Percentiles rank a stretch among this genome's conserved stretches.
Evolutionary conservation across 2,797 vertebrate species (phyloP).

Genomic region (Leptatherina wallacei): DNA sequence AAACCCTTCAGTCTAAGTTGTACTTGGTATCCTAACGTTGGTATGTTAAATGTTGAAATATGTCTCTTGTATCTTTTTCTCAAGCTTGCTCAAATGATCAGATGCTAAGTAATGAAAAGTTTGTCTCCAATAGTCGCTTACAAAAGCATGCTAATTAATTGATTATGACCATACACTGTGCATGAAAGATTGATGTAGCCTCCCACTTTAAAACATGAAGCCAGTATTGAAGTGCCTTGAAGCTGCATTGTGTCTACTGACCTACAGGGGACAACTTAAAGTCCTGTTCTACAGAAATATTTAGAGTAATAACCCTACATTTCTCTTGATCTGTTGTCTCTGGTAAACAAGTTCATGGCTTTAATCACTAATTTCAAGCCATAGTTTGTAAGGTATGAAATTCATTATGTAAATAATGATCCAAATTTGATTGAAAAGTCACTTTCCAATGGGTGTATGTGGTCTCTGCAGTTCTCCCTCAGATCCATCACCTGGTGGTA

Average conservation of each 20-base stretch:
- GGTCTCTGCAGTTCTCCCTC: background rate
- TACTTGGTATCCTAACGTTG: background rate
- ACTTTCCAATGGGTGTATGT: background rate
- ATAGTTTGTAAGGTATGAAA: background rate
- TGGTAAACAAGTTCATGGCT: background rate
- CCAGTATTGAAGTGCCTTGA: background rate
- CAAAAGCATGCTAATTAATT: background rate
- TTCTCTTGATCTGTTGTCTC: background rate
- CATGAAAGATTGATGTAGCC: background rate
- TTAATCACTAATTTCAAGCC: background rate
- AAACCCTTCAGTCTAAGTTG: background rate
- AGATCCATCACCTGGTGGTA: background rate
- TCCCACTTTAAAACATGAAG: background rate
- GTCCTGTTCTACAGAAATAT: background rate
- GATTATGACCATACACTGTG: background rate
- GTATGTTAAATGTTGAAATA: background rate
- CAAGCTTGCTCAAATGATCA: background rate
- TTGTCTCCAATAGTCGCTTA: background rate
- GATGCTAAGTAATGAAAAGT: background rate
- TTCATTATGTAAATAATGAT: background rate
- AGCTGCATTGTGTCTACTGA: background rate
- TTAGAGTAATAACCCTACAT: background rate
- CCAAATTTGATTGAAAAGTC: background rate
- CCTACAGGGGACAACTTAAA: background rate
- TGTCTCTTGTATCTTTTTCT: background rate